phyloP scores from a whole-genome alignment of 2,797 vertebrate genomes.

The Melanotaenia maccullochi region DNA sequence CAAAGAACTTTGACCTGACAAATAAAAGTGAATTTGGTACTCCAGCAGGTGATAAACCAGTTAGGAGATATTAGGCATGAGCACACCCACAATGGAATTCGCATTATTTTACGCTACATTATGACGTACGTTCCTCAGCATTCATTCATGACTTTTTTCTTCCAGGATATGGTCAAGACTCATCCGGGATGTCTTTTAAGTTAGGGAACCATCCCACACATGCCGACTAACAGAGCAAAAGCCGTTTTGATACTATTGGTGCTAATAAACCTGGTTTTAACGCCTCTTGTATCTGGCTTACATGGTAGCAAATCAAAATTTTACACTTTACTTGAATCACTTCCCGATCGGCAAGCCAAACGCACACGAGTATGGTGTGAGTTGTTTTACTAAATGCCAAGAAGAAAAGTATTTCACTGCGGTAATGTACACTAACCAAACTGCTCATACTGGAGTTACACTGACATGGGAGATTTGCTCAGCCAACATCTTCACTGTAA shows the following conservation, averaged over 20 bases:
- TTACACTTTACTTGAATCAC: not conserved
- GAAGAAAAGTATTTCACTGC: too few species aligned
- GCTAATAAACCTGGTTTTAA: not conserved
- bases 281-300: not conserved
- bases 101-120: not conserved
- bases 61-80: not conserved
- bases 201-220: not conserved
- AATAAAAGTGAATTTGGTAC: constrained; percentile 8
- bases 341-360: not conserved
- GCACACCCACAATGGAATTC: not conserved
- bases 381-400: not conserved
- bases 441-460: not conserved
- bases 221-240: not conserved
- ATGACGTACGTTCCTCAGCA: not conserved
- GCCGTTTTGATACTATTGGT: not conserved
- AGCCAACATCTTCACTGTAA: not conserved
- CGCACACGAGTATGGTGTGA: not conserved
- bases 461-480: not conserved
- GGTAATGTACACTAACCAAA: not conserved
- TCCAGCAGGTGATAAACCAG: constrained; percentile 1
- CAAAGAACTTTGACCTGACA: constrained; percentile 62
- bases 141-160: not conserved
- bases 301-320: constrained; percentile 30
- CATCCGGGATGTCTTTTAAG: constrained; percentile 39
- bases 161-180: constrained; percentile 12